Evolutionary conservation across 2,797 vertebrate genomes (phyloP).

Genomic region (Pseudochirops corinnae): DNA sequence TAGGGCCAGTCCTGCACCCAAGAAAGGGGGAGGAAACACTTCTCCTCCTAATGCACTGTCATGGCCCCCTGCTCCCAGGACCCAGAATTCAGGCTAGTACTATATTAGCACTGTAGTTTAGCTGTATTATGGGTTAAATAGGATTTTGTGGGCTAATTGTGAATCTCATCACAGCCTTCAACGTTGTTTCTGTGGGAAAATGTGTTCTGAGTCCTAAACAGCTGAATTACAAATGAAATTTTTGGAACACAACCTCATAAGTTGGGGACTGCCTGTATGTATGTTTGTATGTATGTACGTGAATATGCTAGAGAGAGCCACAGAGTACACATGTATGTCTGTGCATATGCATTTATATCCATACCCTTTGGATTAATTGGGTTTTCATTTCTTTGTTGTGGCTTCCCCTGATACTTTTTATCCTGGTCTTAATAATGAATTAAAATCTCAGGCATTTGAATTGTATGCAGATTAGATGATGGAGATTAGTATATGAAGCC

Average conservation of each 20-base stretch:
- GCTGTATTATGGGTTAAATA: not conserved
- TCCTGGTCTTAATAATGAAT: not conserved
- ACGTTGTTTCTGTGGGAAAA: not conserved
- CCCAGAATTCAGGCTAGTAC: slow-evolving; percentile 7
- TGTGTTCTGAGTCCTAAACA: not conserved
- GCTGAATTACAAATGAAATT: not conserved
- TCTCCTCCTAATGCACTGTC: not conserved
- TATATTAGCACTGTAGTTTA: not conserved
- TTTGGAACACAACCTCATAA: not conserved
- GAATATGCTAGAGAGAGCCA: not conserved
- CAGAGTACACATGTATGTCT: not conserved
- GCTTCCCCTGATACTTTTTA: not conserved
- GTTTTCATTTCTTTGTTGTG: not conserved
- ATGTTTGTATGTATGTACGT: not conserved
- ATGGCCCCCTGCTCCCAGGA: not conserved
- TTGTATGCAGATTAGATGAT: not conserved
- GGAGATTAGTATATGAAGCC: not conserved
- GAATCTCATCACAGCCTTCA: not conserved
- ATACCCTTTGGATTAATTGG: not conserved
- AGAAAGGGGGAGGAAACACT: slow-evolving; percentile 5
- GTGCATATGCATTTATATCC: not conserved
- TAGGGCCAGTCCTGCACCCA: not conserved
- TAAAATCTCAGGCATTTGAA: not conserved
- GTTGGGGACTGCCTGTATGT: not conserved
- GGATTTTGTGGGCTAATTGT: not conserved